Evolutionary conservation across 2,113 vertebrate genomes (phyloP), one percentile per base, ranked within the genome.

Genomic region (Calyptommatus sinebrachiatus): DNA sequence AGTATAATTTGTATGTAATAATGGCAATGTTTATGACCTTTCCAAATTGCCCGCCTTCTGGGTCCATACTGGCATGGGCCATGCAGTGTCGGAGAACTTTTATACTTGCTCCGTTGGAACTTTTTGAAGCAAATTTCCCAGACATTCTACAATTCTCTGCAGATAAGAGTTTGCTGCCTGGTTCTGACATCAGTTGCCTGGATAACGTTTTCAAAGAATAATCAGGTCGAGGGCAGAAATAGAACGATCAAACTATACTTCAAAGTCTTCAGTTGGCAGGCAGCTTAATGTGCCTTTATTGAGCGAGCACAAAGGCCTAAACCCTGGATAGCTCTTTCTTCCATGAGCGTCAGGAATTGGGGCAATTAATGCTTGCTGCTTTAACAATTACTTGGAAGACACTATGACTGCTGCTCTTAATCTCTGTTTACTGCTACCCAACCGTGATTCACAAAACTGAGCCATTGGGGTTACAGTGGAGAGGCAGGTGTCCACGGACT

Each of bases 341-440:
- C 79, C 65, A 78, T 89, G 87, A 90, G 77, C 31, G 50, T 78
- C 85, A 66, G 86, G 89, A 88, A 79, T 90, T 88, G 86, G 88
- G 82, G 79, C 60, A 75, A 41, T 78, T 0, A 0, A 80, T 86
- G 86, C 85, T 90, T 86, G 82, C 85, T 84, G 81, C 73, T 90
- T 57, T 57, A 57, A 85, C 8, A 78, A 71, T 84, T 88, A 86
- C 89, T 85, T 89, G 85, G 0, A 73, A 81, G 86, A 84, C 83
- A 60, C 29, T 24, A 60, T 89, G 89, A 89, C 53, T 57, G 53
- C 53, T 57, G 53, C 14, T 57, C 4, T 18, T 57, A 18, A 57
- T 14, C 53, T 57, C 16, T 50, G 12, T 50, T 14, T 57, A 57
- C 16, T 18, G 4, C 14, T 57, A 18, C 18, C 53, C 53, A 16